Evolutionary conservation across 2,888 invertebrate genomes (phyloP).

Genomic region (Silvanus unidentatus): DNA sequence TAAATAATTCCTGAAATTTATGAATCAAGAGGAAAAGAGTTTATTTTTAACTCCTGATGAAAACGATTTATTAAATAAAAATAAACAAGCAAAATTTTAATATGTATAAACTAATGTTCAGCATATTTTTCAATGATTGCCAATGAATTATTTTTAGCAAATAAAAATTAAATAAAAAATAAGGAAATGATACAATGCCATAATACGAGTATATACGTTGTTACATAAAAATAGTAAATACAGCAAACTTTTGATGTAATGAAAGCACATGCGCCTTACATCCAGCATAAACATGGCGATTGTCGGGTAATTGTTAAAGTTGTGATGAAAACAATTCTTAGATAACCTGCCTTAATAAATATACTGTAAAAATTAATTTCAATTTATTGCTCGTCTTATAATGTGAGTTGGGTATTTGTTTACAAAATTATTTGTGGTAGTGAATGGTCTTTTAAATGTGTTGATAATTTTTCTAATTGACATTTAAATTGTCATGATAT

Average conservation of each 20-base stretch:
- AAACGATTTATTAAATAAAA: too few relatives aligned
- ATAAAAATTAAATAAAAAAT: too few relatives aligned
- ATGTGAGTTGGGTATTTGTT: constrained; percentile 23
- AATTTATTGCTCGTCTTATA: constrained; percentile 20
- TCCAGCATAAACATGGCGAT: constrained; percentile 33
- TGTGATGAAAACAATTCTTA: constrained; percentile 30
- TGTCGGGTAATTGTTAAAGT: constrained; percentile 21
- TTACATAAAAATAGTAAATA: background rate
- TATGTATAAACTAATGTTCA: too few relatives aligned
- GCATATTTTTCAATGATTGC: too few relatives aligned
- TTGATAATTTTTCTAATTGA: constrained; percentile 12
- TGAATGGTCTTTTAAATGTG: constrained; percentile 12
- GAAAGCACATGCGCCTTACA: constrained; percentile 16
- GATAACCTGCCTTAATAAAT: constrained; percentile 19
- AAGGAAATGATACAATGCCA: too few relatives aligned
- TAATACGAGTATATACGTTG: too few relatives aligned
- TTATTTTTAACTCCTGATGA: too few relatives aligned
- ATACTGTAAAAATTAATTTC: constrained; percentile 16
- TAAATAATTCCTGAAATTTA: too few relatives aligned
- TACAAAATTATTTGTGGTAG: constrained; percentile 11
- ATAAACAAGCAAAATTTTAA: too few relatives aligned
- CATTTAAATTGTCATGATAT: constrained; percentile 24
- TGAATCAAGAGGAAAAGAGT: too few relatives aligned
- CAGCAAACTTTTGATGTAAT: background rate
- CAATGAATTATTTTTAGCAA: too few relatives aligned